Conservation (phyloP, 2,113 vertebrate genomes). For the Cyprinodon brontotheroides region DNA sequence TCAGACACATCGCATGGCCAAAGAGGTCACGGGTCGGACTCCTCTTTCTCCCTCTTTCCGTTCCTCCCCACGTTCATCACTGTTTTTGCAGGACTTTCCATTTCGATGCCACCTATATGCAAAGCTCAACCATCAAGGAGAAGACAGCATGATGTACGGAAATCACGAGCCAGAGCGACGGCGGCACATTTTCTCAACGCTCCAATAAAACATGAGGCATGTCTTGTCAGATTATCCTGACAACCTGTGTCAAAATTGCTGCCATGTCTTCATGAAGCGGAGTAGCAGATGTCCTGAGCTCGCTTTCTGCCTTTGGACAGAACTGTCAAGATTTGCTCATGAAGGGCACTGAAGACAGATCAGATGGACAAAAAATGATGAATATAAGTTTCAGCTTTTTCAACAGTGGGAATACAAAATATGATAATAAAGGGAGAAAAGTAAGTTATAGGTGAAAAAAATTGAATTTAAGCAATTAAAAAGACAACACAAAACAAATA, state of each 20-base stretch:
- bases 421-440: conserved; percentile 16
- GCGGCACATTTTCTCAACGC: conserved; percentile 70
- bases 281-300: conserved; percentile 76
- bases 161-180: conserved; percentile 68
- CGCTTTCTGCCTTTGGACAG: conserved; percentile 82
- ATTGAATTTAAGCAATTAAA: background rate
- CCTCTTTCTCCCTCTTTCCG: conserved; percentile 48
- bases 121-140: conserved; percentile 57
- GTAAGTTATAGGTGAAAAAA: conserved; percentile 1
- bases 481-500: background rate
- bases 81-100: conserved; percentile 62
- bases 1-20: conserved; percentile 70
- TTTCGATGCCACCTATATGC: conserved; percentile 74
- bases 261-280: conserved; percentile 67
- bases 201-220: conserved; percentile 78
- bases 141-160: conserved; percentile 74
- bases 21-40: conserved; percentile 78
- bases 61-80: conserved; percentile 41
- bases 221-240: conserved; percentile 81
- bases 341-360: conserved; percentile 71
- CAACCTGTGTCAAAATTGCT: conserved; percentile 73
- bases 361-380: conserved; percentile 48
- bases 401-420: conserved; percentile 6
- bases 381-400: conserved; percentile 30
- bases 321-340: conserved; percentile 76